Evolutionary conservation across 2,888 invertebrate genomes (phyloP).

Genomic region (Thecophora atra): DNA sequence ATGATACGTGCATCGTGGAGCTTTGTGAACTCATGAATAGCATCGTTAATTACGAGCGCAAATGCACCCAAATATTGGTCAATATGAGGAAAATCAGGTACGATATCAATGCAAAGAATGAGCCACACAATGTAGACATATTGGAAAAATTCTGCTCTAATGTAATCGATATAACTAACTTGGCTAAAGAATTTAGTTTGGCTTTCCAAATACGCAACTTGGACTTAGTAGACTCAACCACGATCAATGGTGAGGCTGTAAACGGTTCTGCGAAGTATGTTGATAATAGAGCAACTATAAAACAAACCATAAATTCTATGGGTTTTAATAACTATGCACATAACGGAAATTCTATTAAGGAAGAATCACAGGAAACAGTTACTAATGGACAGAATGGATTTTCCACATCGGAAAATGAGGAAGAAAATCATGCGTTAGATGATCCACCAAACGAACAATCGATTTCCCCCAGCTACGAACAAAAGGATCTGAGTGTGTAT

Average conservation of each 20-base stretch:
- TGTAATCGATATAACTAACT: constrained; percentile 41
- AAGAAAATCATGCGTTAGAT: neutral
- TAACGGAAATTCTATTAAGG: no score
- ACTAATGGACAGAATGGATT: neutral
- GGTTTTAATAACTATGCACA: no score
- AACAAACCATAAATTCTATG: no score
- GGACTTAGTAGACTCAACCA: constrained; percentile 8
- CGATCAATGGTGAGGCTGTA: neutral
- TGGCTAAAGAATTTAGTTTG: constrained; percentile 44
- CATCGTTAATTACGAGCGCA: constrained; percentile 32
- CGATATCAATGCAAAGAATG: constrained; percentile 4
- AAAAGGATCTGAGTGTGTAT: constrained; percentile 38
- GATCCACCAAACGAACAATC: neutral
- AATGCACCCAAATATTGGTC: constrained; percentile 29
- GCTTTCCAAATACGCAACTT: constrained; percentile 38
- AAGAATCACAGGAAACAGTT: neutral
- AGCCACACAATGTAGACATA: constrained; percentile 30
- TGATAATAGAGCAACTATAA: neutral
- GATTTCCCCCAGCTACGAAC: neutral
- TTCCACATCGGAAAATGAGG: neutral
- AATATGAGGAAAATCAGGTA: constrained; percentile 29
- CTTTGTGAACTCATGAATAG: constrained; percentile 38
- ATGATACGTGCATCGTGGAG: constrained; percentile 41
- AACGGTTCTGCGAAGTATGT: neutral
- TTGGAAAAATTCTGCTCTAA: constrained; percentile 42